Percentiles rank a stretch among this genome's conserved stretches.
These are phyloP conservation scores for Hydractinia symbiolongicarpus DNA, from an alignment of 30 jellyfish, hydroid and myxozoan species.

Conservation along the genomic window DNA sequence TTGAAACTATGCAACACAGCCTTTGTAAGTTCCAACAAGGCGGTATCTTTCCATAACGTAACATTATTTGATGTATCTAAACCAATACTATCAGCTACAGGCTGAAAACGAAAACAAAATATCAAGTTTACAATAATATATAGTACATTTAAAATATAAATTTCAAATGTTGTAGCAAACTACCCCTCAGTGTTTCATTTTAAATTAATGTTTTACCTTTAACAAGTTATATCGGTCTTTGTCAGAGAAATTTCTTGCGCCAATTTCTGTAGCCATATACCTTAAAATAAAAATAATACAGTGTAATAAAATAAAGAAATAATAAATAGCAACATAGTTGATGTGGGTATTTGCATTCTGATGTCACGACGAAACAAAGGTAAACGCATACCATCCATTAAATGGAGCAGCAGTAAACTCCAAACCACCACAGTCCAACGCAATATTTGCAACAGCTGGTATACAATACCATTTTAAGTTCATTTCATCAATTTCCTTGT, in stretches of 20 bases:
- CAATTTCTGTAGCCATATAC: slow-evolving; percentile 93
- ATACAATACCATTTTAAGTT: slow-evolving; percentile 75
- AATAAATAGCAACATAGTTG: too few relatives aligned
- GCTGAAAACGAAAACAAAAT: slow-evolving; percentile 37
- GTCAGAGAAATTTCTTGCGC: slow-evolving; percentile 80
- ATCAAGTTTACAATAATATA: too few relatives aligned
- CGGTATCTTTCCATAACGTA: slow-evolving; percentile 88
- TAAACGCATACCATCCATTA: slow-evolving; percentile 68
- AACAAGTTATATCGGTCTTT: slow-evolving; percentile 61
- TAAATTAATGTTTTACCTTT: slow-evolving; percentile 35
- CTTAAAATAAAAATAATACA: neutral
- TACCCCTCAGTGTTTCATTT: too few relatives aligned
- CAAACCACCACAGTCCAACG: slow-evolving; percentile 67
- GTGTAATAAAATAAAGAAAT: neutral
- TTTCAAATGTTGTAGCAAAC: too few relatives aligned
- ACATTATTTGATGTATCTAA: slow-evolving; percentile 53
- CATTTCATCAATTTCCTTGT: slow-evolving; percentile 42
- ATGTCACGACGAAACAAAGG: too few relatives aligned
- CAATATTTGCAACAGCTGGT: slow-evolving; percentile 82
- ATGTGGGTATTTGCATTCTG: too few relatives aligned
- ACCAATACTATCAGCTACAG: slow-evolving; percentile 73
- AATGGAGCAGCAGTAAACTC: slow-evolving; percentile 73
- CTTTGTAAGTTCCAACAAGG: slow-evolving; percentile 64
- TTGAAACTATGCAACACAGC: slow-evolving; percentile 86
- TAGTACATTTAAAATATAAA: too few relatives aligned